Percentiles rank a stretch among this genome's conserved stretches.
These are phyloP conservation scores for Sphaerophoria rueppellii DNA, from an alignment of 2,888 invertebrate species.

Conservation along the genomic window DNA sequence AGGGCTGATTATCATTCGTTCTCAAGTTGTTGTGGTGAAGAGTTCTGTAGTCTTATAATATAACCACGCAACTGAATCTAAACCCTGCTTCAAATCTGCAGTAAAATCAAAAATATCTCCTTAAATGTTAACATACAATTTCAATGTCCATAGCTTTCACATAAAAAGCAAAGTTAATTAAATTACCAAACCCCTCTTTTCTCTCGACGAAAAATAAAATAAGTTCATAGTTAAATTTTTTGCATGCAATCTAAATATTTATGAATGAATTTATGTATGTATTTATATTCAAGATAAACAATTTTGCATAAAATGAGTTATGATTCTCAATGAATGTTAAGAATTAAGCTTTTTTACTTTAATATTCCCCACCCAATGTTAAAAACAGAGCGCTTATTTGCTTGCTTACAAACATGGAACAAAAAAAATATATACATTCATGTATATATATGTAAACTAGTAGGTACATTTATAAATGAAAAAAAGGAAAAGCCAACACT, in stretches of 20 bases:
- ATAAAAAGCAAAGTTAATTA: slow-evolving; percentile 20
- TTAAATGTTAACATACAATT: slow-evolving; percentile 5
- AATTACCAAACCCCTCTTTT: slow-evolving; percentile 4
- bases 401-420: slow-evolving; percentile 40
- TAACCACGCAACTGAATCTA: too few species aligned
- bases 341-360: neutral
- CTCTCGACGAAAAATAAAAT: too few species aligned
- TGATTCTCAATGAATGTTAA: neutral
- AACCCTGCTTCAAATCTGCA: too few species aligned
- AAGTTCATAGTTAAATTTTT: too few species aligned
- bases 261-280: slow-evolving; percentile 3
- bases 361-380: slow-evolving; percentile 20
- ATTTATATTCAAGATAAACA: too few species aligned
- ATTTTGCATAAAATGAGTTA: neutral
- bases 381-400: slow-evolving; percentile 4
- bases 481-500: slow-evolving; percentile 74
- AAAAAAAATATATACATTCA: slow-evolving; percentile 18
- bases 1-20: too few species aligned
- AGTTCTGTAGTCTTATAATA: too few species aligned
- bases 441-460: too few species aligned
- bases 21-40: too few species aligned
- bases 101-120: too few species aligned
- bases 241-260: neutral
- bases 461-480: neutral
- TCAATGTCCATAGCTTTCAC: slow-evolving; percentile 10